phyloP scores from a whole-genome alignment of 2,888 invertebrate genomes.

The Tetragnatha montana region DNA sequence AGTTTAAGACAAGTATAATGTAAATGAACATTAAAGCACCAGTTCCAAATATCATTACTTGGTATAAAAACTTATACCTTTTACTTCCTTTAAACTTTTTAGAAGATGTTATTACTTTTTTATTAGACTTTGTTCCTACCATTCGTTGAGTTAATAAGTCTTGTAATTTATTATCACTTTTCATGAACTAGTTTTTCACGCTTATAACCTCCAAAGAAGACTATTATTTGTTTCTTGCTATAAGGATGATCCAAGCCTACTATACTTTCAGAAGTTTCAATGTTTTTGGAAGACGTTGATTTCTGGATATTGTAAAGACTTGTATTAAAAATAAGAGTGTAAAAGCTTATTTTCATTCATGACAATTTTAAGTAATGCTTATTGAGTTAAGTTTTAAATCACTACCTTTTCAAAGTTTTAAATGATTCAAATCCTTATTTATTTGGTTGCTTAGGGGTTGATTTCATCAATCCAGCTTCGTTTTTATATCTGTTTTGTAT shows the following conservation, averaged over 20 bases:
- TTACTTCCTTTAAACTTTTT: slow-evolving; percentile 40
- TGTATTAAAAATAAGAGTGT: not conserved
- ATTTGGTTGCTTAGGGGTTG: too few species aligned
- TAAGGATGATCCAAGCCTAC: not conserved
- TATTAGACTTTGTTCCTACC: slow-evolving; percentile 40
- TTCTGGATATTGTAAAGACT: not conserved
- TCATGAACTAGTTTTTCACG: not conserved
- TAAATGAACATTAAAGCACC: slow-evolving; percentile 53
- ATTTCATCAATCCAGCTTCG: too few species aligned
- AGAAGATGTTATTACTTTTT: slow-evolving; percentile 34
- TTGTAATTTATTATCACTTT: not conserved
- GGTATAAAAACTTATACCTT: slow-evolving; percentile 42
- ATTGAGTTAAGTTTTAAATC: too few species aligned
- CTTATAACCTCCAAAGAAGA: not conserved
- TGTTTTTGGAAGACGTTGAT: slow-evolving; percentile 8
- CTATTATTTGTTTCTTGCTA: not conserved
- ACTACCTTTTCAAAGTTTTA: too few species aligned
- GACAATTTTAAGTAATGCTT: too few species aligned
- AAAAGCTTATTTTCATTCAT: too few species aligned
- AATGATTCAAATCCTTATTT: too few species aligned
- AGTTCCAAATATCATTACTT: slow-evolving; percentile 54
- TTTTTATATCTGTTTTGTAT: too few species aligned
- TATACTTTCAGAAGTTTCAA: not conserved
- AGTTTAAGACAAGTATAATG: slow-evolving; percentile 51
- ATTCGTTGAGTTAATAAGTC: slow-evolving; percentile 5